These are phyloP conservation scores for Acrossocheilus fasciatus DNA, from an alignment of 2,797 vertebrate species.

Conservation along the genomic window DNA sequence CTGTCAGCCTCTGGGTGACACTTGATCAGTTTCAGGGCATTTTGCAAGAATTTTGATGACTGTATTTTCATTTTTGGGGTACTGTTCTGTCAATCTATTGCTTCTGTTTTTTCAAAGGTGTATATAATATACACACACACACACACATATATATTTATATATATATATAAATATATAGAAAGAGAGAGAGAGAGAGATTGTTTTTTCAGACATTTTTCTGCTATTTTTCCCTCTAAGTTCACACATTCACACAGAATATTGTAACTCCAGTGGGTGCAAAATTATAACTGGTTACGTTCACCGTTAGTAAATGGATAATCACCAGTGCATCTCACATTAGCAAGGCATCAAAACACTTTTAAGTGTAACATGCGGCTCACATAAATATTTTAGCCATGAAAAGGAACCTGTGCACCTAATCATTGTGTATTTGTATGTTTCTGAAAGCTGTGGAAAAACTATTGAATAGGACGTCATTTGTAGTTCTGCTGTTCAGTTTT, in stretches of 20 bases:
- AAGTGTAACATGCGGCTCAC: neutral
- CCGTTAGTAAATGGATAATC: neutral
- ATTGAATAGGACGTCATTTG: neutral
- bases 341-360: neutral
- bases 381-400: constrained; percentile 9
- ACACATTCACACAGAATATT: neutral
- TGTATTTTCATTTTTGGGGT: neutral
- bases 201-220: too few relatives aligned
- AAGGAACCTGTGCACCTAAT: neutral
- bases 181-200: too few relatives aligned
- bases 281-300: neutral
- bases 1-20: constrained; percentile 18
- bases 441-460: neutral
- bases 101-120: neutral
- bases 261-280: neutral
- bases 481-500: constrained; percentile 28
- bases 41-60: constrained; percentile 1
- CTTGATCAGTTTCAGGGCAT: constrained; percentile 7
- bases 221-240: neutral
- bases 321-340: neutral
- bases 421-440: neutral
- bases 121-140: too few relatives aligned
- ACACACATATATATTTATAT: too few relatives aligned
- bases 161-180: neutral
- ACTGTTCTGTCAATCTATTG: neutral